Evolutionary conservation across 2,888 invertebrate genomes (phyloP).

Genomic region (Leptopilina drosophilae): DNA sequence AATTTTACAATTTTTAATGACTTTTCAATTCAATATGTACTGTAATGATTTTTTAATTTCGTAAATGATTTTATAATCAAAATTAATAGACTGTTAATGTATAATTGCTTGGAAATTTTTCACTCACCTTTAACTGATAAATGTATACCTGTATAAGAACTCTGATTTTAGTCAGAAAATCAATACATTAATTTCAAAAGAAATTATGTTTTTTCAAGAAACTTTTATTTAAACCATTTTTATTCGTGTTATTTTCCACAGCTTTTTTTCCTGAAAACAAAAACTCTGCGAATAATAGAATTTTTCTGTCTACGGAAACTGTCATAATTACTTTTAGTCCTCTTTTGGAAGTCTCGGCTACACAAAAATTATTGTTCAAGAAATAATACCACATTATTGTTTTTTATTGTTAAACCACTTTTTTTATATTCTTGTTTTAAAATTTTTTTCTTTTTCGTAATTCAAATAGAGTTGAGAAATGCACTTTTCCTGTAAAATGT

Average conservation of each 20-base stretch:
- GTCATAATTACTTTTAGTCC: slow-evolving; percentile 17
- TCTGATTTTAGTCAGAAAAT: too few relatives aligned
- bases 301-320: background rate
- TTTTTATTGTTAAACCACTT: background rate
- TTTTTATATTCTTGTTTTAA: background rate
- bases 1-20: background rate
- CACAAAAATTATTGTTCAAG: slow-evolving; percentile 5
- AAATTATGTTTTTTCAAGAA: too few relatives aligned
- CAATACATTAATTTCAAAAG: background rate
- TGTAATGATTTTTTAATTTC: background rate
- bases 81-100: too few relatives aligned
- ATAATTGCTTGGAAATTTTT: too few relatives aligned
- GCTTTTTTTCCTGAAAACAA: background rate
- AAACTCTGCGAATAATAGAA: background rate
- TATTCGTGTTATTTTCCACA: background rate
- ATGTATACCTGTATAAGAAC: too few relatives aligned
- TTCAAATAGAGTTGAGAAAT: background rate
- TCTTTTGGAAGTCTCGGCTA: slow-evolving; percentile 17
- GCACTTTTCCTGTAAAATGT: too few relatives aligned
- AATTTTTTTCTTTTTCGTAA: background rate
- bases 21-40: background rate
- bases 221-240: background rate
- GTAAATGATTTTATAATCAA: too few relatives aligned
- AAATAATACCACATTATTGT: slow-evolving; percentile 4
- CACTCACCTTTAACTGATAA: too few relatives aligned